Percentiles rank a stretch among this genome's conserved stretches.
Conservation (phyloP, 1,140 invertebrate genomes). For the Melanaphis sacchari region DNA sequence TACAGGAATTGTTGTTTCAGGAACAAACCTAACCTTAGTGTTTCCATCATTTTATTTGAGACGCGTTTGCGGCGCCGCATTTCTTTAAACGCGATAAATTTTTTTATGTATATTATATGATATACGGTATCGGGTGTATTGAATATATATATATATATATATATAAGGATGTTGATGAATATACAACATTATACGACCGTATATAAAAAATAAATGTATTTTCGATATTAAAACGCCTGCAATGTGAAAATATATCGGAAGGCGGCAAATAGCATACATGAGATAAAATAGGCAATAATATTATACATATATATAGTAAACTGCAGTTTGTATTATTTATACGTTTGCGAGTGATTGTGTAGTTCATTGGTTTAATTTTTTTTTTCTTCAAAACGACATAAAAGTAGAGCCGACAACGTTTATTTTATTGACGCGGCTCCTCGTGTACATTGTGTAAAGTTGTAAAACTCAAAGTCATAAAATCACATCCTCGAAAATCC, state of each 20-base stretch:
- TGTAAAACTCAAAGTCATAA: neutral
- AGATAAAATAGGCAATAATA: neutral
- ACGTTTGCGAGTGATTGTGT: neutral
- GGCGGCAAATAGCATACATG: neutral
- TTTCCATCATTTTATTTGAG: neutral
- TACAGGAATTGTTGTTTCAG: neutral
- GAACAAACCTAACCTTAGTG: neutral
- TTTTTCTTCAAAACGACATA: neutral
- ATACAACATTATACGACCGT: neutral
- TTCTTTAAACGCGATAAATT: neutral
- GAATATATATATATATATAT: too few species aligned
- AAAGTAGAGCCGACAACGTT: neutral
- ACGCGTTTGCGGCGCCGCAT: neutral
- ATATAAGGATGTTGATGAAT: neutral
- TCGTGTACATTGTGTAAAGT: neutral
- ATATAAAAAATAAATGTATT: neutral
- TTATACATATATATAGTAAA: neutral
- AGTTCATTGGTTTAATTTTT: constrained; percentile 6
- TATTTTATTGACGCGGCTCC: neutral
- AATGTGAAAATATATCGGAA: neutral
- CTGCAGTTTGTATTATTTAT: neutral
- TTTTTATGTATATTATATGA: neutral
- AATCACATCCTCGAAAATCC: neutral
- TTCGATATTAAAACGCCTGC: neutral
- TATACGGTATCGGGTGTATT: too few species aligned